phyloP scores from a whole-genome alignment of 1,140 invertebrate genomes.

The Megalopta genalis region DNA sequence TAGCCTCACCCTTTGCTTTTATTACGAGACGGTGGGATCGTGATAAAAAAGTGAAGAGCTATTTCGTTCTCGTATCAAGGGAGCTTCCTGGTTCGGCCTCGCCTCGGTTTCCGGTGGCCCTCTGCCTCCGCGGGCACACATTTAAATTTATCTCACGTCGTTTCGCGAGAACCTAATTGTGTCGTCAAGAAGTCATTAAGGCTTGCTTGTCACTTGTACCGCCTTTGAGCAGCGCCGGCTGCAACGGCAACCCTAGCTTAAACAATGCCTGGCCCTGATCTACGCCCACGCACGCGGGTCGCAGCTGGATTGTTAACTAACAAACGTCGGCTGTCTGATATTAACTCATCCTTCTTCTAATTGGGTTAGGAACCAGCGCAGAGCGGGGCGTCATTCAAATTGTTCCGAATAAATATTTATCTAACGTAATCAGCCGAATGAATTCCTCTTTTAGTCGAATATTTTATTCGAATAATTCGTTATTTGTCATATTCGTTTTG shows the following conservation, averaged over 20 bases:
- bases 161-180: slow-evolving; percentile 58
- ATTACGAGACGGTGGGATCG: slow-evolving; percentile 55
- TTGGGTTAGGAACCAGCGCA: no score
- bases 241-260: slow-evolving; percentile 33
- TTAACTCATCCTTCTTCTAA: no score
- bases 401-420: no score
- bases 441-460: no score
- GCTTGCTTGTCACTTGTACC: slow-evolving; percentile 41
- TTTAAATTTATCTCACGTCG: slow-evolving; percentile 66
- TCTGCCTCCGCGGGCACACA: slow-evolving; percentile 26
- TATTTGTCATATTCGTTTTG: no score
- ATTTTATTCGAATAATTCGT: no score
- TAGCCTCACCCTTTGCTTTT: slow-evolving; percentile 55
- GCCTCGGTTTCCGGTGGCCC: no score
- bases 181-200: slow-evolving; percentile 63
- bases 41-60: slow-evolving; percentile 50
- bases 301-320: no score
- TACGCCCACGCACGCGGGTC: background rate
- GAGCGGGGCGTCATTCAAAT: no score
- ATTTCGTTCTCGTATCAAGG: slow-evolving; percentile 58
- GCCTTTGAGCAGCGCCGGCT: slow-evolving; percentile 33
- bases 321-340: no score
- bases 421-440: no score
- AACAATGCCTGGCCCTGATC: slow-evolving; percentile 31
- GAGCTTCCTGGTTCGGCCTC: slow-evolving; percentile 23